Percentiles rank a stretch among this genome's conserved stretches.
phyloP scores from a whole-genome alignment of 1,140 invertebrate species.

The Pseudomyrmex cubaensis region DNA sequence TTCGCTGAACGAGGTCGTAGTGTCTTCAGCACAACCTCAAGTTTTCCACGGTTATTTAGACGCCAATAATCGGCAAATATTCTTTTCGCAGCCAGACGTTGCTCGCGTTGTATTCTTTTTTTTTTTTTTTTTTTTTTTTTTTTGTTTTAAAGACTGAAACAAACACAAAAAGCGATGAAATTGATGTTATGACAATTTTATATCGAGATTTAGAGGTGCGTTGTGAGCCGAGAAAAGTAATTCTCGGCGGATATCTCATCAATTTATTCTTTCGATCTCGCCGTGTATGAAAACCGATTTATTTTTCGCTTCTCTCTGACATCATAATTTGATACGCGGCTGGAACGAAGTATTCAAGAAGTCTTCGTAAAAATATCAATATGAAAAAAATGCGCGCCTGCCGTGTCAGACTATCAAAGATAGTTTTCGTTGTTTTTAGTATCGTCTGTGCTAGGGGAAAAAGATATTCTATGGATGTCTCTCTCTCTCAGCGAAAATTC shows the following conservation, averaged over 20 bases:
- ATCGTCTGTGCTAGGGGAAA: too few species aligned
- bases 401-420: not conserved
- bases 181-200: too few species aligned
- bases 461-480: not conserved
- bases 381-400: not conserved
- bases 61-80: slow-evolving; percentile 20
- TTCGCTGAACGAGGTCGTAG: not conserved
- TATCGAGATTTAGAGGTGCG: too few species aligned
- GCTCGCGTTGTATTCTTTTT: not conserved
- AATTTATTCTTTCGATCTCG: too few species aligned
- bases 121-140: too few species aligned
- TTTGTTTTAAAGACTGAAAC: too few species aligned
- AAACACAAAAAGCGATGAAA: too few species aligned
- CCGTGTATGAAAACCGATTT: too few species aligned
- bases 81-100: not conserved
- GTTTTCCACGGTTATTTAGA: slow-evolving; percentile 36
- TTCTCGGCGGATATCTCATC: too few species aligned
- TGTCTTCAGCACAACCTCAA: slow-evolving; percentile 6
- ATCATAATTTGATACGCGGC: not conserved
- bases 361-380: not conserved
- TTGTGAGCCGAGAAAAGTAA: too few species aligned
- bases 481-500: not conserved
- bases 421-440: not conserved
- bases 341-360: not conserved
- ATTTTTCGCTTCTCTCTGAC: too few species aligned